Percentiles rank a stretch among this genome's conserved stretches.
These are phyloP conservation scores for Chymomyza amoena DNA, from an alignment of 2,888 invertebrate species.

Conservation along the genomic window DNA sequence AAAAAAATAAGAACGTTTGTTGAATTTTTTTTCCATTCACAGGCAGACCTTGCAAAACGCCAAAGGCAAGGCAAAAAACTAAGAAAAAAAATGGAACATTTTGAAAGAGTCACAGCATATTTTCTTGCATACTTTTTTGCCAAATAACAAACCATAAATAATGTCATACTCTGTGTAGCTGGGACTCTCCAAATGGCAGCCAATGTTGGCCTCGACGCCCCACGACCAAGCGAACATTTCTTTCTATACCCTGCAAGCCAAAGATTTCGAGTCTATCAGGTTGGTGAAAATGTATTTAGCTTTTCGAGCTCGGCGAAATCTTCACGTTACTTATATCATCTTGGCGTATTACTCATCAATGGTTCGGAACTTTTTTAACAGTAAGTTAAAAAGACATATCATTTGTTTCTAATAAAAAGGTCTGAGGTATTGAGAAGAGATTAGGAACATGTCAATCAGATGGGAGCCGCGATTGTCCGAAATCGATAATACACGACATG, in stretches of 20 bases:
- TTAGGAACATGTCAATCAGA: too few species aligned
- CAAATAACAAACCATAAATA: constrained; percentile 77
- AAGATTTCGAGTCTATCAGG: not conserved
- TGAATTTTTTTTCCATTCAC: constrained; percentile 23
- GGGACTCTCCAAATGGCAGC: constrained; percentile 62
- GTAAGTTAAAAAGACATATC: too few species aligned
- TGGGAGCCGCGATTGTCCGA: too few species aligned
- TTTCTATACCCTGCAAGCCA: not conserved
- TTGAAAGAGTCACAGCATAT: constrained; percentile 73
- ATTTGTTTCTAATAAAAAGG: too few species aligned
- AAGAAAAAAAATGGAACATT: constrained; percentile 44
- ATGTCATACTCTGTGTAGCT: constrained; percentile 46
- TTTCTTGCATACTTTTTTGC: constrained; percentile 45
- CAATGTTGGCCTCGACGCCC: constrained; percentile 54
- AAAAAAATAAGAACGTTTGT: constrained; percentile 39
- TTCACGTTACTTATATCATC: too few species aligned
- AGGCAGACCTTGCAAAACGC: not conserved
- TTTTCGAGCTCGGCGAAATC: too few species aligned
- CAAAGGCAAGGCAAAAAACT: constrained; percentile 2
- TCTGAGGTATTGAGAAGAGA: too few species aligned
- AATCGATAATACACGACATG: too few species aligned
- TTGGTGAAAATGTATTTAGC: not conserved
- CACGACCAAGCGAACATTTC: constrained; percentile 50
- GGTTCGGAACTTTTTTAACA: too few species aligned
- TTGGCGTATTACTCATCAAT: too few species aligned